These are phyloP conservation scores for Lutjanus argentimaculatus DNA, from an alignment of 2,797 vertebrate genomes.

Conservation along the genomic window DNA sequence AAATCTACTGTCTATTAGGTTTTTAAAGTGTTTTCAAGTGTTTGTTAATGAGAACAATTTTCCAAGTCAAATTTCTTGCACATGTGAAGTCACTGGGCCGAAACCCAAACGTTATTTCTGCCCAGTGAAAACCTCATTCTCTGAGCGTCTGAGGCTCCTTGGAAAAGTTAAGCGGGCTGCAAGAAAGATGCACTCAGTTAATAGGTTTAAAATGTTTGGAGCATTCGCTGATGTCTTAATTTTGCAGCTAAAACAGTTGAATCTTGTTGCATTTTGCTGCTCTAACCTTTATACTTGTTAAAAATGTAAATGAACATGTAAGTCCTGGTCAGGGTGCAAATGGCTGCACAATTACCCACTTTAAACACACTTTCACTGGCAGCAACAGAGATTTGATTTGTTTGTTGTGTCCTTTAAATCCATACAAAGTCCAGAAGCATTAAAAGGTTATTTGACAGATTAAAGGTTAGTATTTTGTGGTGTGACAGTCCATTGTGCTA, in stretches of 20 bases:
- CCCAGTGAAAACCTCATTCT: neutral
- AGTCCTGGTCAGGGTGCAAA: neutral
- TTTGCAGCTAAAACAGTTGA: neutral
- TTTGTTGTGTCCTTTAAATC: neutral
- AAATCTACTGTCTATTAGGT: neutral
- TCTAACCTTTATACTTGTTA: neutral
- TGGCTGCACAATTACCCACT: neutral
- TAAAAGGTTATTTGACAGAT: neutral
- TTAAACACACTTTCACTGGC: neutral
- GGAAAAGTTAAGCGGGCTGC: neutral
- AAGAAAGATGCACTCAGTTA: neutral
- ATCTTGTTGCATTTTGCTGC: neutral
- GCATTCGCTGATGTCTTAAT: neutral
- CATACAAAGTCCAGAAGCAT: neutral
- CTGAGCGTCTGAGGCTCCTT: too few species aligned
- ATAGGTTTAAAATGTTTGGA: neutral
- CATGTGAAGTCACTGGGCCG: neutral
- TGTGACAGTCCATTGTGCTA: neutral
- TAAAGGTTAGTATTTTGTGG: neutral
- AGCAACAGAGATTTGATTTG: neutral
- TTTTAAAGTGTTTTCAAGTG: constrained; percentile 12
- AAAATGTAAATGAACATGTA: neutral
- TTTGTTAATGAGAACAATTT: constrained; percentile 8
- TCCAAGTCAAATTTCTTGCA: constrained; percentile 18
- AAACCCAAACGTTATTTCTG: constrained; percentile 18